Evolutionary conservation across 2,888 invertebrate species (phyloP).

Genomic region (Metopia argyrocephala): DNA sequence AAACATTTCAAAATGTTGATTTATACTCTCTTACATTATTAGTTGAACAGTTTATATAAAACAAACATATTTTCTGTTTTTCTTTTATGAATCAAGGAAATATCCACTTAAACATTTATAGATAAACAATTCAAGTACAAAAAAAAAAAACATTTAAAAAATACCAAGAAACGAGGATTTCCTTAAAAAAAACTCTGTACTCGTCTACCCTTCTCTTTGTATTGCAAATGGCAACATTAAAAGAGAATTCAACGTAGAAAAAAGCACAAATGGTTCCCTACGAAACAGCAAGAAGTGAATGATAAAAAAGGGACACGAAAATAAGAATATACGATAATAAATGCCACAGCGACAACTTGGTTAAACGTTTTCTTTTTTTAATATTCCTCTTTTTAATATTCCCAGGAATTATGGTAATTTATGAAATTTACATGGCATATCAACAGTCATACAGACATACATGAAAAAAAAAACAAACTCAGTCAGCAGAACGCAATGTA

Average conservation of each 20-base stretch:
- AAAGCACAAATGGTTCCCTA: neutral
- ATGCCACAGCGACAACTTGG: constrained; percentile 41
- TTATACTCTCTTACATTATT: too few species aligned
- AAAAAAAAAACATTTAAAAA: neutral
- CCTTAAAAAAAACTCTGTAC: neutral
- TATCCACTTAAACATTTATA: neutral
- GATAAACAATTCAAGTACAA: neutral
- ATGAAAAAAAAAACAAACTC: neutral
- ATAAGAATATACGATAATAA: constrained; percentile 4
- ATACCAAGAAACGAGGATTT: too few species aligned
- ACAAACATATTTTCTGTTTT: neutral
- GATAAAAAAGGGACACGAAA: neutral
- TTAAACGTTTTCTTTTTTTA: constrained; percentile 35
- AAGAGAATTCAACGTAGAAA: neutral
- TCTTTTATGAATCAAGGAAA: constrained; percentile 6
- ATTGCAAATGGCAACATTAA: neutral
- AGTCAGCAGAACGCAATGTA: neutral
- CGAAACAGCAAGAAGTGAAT: constrained; percentile 4
- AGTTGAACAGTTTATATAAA: neutral
- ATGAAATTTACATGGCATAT: constrained; percentile 21
- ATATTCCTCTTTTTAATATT: neutral
- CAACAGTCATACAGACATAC: neutral
- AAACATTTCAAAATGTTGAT: neutral
- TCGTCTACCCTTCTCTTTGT: neutral
- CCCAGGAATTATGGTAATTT: constrained; percentile 36